Evolutionary conservation across 2,888 invertebrate species (phyloP).

Genomic region (Troglohyphantes excavatus): DNA sequence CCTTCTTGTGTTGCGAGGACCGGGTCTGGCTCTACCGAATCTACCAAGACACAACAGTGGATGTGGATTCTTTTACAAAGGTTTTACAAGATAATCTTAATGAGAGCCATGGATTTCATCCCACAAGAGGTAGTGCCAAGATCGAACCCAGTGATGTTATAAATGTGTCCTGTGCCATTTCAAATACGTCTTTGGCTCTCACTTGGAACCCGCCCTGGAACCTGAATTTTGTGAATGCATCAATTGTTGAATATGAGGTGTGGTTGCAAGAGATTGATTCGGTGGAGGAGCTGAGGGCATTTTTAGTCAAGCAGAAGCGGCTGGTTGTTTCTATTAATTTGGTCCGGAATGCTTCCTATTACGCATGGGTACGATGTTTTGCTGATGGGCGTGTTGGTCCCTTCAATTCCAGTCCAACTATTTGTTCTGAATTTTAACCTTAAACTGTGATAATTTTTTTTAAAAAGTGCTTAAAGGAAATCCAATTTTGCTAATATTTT

Average conservation of each 20-base stretch:
- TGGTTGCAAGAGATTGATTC: slow-evolving; percentile 58
- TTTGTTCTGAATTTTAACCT: slow-evolving; percentile 31
- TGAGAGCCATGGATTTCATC: neutral
- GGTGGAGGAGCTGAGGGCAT: slow-evolving; percentile 54
- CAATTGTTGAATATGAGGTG: slow-evolving; percentile 76
- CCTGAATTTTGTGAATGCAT: slow-evolving; percentile 47
- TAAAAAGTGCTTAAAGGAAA: too few species aligned
- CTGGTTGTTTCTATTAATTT: slow-evolving; percentile 20
- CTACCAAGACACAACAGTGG: slow-evolving; percentile 84
- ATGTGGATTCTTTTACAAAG: slow-evolving; percentile 79
- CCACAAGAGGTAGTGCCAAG: neutral
- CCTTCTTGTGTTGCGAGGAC: slow-evolving; percentile 84
- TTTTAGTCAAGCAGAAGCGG: slow-evolving; percentile 31
- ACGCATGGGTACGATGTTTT: slow-evolving; percentile 78
- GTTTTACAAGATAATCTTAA: slow-evolving; percentile 20
- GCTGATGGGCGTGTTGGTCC: slow-evolving; percentile 69
- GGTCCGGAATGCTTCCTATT: neutral
- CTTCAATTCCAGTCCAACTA: slow-evolving; percentile 69
- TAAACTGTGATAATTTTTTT: too few species aligned
- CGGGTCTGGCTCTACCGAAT: slow-evolving; percentile 84
- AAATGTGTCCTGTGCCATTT: slow-evolving; percentile 26
- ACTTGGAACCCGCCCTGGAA: slow-evolving; percentile 79
- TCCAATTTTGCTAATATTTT: too few species aligned
- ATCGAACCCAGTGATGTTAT: slow-evolving; percentile 66
- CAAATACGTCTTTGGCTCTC: slow-evolving; percentile 8